These are phyloP conservation scores for Ichneumoninae sp. DNA, from an alignment of 2,888 invertebrate genomes.

Conservation along the genomic window DNA sequence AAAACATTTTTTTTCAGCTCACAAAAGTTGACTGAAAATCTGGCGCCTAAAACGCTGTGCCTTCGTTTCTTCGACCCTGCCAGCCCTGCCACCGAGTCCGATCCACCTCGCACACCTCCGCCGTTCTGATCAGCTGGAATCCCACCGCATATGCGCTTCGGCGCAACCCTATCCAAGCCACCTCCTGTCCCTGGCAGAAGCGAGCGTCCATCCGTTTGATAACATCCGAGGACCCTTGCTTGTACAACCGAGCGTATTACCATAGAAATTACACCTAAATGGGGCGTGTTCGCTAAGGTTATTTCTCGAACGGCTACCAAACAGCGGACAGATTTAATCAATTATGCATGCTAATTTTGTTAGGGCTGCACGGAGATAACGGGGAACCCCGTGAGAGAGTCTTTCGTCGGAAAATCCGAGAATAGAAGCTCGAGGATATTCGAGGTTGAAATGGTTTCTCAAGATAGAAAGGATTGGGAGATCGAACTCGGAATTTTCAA, in stretches of 20 bases:
- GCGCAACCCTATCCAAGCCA: not conserved
- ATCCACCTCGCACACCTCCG: not conserved
- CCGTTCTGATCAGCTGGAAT: slow-evolving; percentile 43
- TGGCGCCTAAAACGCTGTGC: not conserved
- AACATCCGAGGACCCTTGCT: slow-evolving; percentile 44
- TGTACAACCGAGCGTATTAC: slow-evolving; percentile 51
- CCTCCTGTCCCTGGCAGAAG: slow-evolving; percentile 37
- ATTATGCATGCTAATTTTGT: slow-evolving; percentile 27
- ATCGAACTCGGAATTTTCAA: not conserved
- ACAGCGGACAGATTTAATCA: slow-evolving; percentile 31
- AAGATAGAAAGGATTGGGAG: not conserved
- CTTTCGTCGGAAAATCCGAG: not conserved
- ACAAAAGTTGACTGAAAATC: not conserved
- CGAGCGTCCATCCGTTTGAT: slow-evolving; percentile 52
- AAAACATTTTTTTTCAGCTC: not conserved
- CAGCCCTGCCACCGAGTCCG: not conserved
- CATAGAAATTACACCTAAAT: slow-evolving; percentile 58
- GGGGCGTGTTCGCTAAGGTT: slow-evolving; percentile 47
- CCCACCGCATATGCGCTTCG: slow-evolving; percentile 2
- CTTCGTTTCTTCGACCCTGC: not conserved
- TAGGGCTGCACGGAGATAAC: not conserved
- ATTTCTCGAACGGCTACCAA: slow-evolving; percentile 41
- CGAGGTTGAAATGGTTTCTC: not conserved
- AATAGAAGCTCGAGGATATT: not conserved
- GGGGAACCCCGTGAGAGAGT: not conserved